Conservation (phyloP, 2,888 invertebrate genomes). For the Aspidapion aeneum region DNA sequence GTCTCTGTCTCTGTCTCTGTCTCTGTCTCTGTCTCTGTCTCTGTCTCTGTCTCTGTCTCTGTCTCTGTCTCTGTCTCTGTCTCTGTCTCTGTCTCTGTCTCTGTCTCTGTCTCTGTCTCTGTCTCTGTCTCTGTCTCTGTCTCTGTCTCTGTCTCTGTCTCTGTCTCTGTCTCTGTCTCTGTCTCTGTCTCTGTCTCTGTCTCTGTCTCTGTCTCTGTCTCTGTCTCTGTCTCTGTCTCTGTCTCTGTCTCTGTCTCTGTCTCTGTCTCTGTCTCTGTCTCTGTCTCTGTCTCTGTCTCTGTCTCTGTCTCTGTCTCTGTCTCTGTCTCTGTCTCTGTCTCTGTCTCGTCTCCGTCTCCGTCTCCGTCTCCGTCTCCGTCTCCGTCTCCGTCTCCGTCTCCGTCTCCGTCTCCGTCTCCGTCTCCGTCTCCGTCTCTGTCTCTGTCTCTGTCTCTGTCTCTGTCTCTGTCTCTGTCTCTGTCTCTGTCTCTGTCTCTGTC, state of each 20-base stretch:
- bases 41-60: too few species aligned
- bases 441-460: conserved; percentile 6
- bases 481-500: conserved; percentile 8
- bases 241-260: conserved; percentile 6
- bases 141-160: conserved; percentile 6
- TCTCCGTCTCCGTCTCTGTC: too few species aligned
- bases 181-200: conserved; percentile 6
- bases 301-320: conserved; percentile 8
- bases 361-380: too few species aligned
- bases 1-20: too few species aligned
- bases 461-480: conserved; percentile 7
- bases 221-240: conserved; percentile 6
- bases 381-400: too few species aligned
- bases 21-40: too few species aligned
- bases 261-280: conserved; percentile 7
- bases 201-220: conserved; percentile 7
- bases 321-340: too few species aligned
- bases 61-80: too few species aligned
- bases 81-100: too few species aligned
- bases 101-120: conserved; percentile 7
- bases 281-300: conserved; percentile 6
- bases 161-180: conserved; percentile 6
- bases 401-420: too few species aligned
- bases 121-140: conserved; percentile 6
- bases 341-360: too few species aligned